Evolutionary conservation across 2,888 invertebrate species (phyloP), one percentile per base, ranked within the genome.

Genomic region (Trachelus stipa): DNA sequence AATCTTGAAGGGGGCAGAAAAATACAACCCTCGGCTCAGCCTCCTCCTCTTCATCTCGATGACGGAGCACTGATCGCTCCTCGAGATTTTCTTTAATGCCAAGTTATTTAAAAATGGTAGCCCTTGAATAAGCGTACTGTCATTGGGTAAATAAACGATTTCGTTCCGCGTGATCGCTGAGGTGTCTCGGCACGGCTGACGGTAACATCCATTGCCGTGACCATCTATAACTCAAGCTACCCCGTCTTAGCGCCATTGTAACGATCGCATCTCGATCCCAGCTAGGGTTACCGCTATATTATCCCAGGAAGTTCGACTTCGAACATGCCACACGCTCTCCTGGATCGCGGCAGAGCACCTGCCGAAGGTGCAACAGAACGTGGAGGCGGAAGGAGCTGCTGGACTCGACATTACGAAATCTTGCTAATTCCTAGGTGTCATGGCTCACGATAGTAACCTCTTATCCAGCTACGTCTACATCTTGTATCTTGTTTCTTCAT

Each of bases 91-190:
- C 82, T 78, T 83, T 79, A 80, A 83, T 82, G 80, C 76, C 78
- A 73, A 79, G 82, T 81, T 83, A 76, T 83, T 83, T 80, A 78
- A 83, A 83, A 79, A 77, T 73, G 40, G n/a, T 33, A 11, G n/a
- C 34, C 37, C 40, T 80, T 83, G 83, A 83, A 83, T 84, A 86
- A 85, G 77, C 81, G 81, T 82, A 81, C 83, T 84, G 85, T 86
- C 88, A 84, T 85, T 87, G 81, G 82, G 82, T 84, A 86, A 89
- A 89, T 88, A 89, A 89, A 88, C 86, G 87, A 88, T 85, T 84
- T 82, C 85, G 85, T 88, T 85, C 83, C 85, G 85, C 87, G 84
- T 87, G 87, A 88, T 88, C 84, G 87, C 84, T 83, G 85, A 87
- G 87, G 84, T 87, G 88, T 88, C 86, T 85, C 82, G 85, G 80